Conservation (phyloP, 2,888 invertebrate genomes). For the Epistrophe eligans region DNA sequence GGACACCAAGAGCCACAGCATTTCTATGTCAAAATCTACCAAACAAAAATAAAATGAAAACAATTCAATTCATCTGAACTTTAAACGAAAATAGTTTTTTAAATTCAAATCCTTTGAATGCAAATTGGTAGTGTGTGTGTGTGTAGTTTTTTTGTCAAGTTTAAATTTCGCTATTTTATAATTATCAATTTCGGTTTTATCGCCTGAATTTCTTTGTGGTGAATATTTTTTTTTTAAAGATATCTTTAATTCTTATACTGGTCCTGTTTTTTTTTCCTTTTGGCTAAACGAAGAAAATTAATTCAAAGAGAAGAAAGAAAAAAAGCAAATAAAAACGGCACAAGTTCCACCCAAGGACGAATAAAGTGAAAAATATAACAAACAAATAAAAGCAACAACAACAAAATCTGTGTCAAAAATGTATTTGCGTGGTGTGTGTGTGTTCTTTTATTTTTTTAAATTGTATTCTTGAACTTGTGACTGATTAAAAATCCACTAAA, state of each 20-base stretch:
- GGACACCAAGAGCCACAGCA: conserved; percentile 48
- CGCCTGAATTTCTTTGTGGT: conserved; percentile 14
- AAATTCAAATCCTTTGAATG: conserved; percentile 35
- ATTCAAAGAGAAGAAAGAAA: conserved; percentile 10
- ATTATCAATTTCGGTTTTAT: conserved; percentile 24
- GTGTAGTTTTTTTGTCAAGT: neutral
- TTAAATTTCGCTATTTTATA: conserved; percentile 18
- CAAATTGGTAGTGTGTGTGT: neutral
- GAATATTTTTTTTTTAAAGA: conserved; percentile 20
- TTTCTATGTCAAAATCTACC: conserved; percentile 27
- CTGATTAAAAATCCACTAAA: conserved; percentile 29
- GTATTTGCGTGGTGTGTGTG: neutral
- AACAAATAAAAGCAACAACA: conserved; percentile 58
- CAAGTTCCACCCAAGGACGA: conserved; percentile 70
- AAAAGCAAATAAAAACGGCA: conserved; percentile 41
- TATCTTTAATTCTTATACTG: conserved; percentile 11
- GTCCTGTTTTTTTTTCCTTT: conserved; percentile 19
- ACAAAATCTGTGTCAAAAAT: conserved; percentile 67
- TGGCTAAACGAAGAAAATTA: conserved; percentile 33
- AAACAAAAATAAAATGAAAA: conserved; percentile 9
- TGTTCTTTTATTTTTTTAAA: conserved; percentile 12
- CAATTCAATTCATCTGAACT: conserved; percentile 27
- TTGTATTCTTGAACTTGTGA: conserved; percentile 49
- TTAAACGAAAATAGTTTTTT: conserved; percentile 24
- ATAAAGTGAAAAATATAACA: conserved; percentile 58